Evolutionary conservation across 2,797 vertebrate species (phyloP).

Genomic region (Neosilurus mollespiculum): DNA sequence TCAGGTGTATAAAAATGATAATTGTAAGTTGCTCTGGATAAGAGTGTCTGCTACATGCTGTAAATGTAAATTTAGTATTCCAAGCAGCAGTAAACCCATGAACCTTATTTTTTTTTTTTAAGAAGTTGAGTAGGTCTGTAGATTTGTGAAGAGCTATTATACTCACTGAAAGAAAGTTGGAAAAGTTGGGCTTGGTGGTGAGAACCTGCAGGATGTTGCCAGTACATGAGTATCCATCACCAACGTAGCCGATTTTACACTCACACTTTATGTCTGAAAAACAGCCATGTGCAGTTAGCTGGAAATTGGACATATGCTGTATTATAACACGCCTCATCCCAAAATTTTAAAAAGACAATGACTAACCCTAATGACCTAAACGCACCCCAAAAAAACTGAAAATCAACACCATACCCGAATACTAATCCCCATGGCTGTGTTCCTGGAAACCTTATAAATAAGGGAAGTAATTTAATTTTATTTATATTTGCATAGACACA

Average conservation of each 20-base stretch:
- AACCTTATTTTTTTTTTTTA: background rate
- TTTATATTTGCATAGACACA: too few relatives aligned
- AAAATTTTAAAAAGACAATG: background rate
- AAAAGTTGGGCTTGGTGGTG: conserved; percentile 75
- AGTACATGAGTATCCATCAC: conserved; percentile 82
- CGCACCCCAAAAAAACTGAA: too few relatives aligned
- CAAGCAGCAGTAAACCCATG: background rate
- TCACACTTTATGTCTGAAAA: conserved; percentile 85
- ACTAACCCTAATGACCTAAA: background rate
- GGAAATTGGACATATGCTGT: background rate
- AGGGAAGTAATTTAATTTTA: too few relatives aligned
- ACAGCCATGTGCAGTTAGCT: background rate
- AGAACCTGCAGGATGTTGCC: conserved; percentile 92
- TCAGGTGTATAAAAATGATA: too few relatives aligned
- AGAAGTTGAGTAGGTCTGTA: background rate
- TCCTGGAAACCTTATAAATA: too few relatives aligned
- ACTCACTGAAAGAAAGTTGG: conserved; percentile 85
- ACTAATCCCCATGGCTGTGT: background rate
- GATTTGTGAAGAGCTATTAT: background rate
- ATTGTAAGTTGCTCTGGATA: too few relatives aligned
- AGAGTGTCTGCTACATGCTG: too few relatives aligned
- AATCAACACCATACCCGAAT: background rate
- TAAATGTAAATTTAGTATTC: background rate
- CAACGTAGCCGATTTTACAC: conserved; percentile 84
- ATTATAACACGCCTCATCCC: background rate